These are phyloP conservation scores for Agonopterix arenella DNA, from an alignment of 2,888 invertebrate species.

Conservation along the genomic window DNA sequence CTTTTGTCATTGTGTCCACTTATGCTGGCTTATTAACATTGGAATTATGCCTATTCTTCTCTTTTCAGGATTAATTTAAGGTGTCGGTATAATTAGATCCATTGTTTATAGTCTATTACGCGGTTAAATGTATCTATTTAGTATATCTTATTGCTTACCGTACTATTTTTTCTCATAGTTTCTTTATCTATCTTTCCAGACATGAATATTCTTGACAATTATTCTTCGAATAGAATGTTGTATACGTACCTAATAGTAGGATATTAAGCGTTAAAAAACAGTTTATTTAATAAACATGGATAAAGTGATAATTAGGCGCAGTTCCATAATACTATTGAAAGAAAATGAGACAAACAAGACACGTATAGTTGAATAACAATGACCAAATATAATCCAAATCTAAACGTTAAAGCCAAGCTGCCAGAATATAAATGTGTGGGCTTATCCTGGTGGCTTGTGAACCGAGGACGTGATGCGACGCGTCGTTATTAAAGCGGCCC, in stretches of 20 bases:
- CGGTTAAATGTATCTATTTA: constrained; percentile 29
- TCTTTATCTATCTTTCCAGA: too few relatives aligned
- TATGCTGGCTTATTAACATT: constrained; percentile 44
- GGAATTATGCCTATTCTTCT: constrained; percentile 28
- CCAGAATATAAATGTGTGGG: constrained; percentile 65
- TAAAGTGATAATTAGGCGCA: constrained; percentile 5
- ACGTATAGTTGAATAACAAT: constrained; percentile 63
- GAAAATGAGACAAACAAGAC: constrained; percentile 59
- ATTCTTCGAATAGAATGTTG: too few relatives aligned
- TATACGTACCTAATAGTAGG: too few relatives aligned
- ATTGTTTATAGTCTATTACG: constrained; percentile 18
- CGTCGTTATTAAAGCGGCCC: constrained; percentile 64
- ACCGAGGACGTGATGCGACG: constrained; percentile 70
- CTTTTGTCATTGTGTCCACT: constrained; percentile 49
- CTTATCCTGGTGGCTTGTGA: constrained; percentile 63
- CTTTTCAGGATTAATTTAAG: constrained; percentile 31
- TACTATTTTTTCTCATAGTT: not conserved
- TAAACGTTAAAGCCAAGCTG: constrained; percentile 62
- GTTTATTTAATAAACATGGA: too few relatives aligned
- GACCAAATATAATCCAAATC: constrained; percentile 73
- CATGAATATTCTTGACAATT: too few relatives aligned
- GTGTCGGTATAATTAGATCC: constrained; percentile 24
- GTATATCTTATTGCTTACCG: constrained; percentile 10
- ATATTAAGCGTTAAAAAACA: too few relatives aligned
- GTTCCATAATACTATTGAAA: constrained; percentile 47